Percentiles rank a stretch among this genome's conserved stretches.
Evolutionary conservation across 2,113 vertebrate genomes (phyloP).

Genomic region (Sebastes schlegelii): DNA sequence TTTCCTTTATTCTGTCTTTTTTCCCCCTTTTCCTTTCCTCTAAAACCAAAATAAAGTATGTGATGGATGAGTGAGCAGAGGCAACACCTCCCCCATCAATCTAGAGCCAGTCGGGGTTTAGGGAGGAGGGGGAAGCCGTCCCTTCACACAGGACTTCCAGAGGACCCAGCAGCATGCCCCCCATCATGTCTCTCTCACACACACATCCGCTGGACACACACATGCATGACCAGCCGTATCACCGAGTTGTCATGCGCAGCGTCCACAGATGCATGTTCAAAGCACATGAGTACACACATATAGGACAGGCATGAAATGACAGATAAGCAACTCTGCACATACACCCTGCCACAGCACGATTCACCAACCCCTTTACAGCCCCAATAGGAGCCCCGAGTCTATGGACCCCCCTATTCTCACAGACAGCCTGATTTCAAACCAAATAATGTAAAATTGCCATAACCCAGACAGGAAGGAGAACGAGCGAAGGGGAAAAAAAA

Average conservation of each 20-base stretch:
- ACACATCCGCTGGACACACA: conserved; percentile 58
- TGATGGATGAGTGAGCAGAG: conserved; percentile 85
- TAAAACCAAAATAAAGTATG: conserved; percentile 85
- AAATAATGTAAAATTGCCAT: conserved; percentile 69
- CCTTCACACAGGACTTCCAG: conserved; percentile 70
- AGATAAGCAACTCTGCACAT: conserved; percentile 16
- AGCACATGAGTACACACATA: conserved; percentile 11
- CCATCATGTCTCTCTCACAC: conserved; percentile 51
- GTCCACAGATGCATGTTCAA: conserved; percentile 6
- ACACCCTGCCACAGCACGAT: neutral
- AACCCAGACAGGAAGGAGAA: conserved; percentile 66
- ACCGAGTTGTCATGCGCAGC: conserved; percentile 15
- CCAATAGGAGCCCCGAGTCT: neutral
- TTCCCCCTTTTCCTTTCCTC: conserved; percentile 75
- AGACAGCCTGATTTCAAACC: conserved; percentile 51
- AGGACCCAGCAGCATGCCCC: conserved; percentile 57
- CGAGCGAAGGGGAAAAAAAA: conserved; percentile 14
- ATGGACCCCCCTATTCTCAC: conserved; percentile 24
- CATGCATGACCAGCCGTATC: conserved; percentile 7
- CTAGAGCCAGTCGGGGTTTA: conserved; percentile 51
- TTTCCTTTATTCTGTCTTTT: conserved; percentile 70
- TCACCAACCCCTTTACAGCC: conserved; percentile 21
- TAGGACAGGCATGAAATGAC: neutral
- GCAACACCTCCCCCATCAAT: conserved; percentile 86
- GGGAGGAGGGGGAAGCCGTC: conserved; percentile 58